Percentiles rank a stretch among this genome's conserved stretches.
phyloP scores from a whole-genome alignment of 2,888 invertebrate genomes.

The Zonitis immaculata region DNA sequence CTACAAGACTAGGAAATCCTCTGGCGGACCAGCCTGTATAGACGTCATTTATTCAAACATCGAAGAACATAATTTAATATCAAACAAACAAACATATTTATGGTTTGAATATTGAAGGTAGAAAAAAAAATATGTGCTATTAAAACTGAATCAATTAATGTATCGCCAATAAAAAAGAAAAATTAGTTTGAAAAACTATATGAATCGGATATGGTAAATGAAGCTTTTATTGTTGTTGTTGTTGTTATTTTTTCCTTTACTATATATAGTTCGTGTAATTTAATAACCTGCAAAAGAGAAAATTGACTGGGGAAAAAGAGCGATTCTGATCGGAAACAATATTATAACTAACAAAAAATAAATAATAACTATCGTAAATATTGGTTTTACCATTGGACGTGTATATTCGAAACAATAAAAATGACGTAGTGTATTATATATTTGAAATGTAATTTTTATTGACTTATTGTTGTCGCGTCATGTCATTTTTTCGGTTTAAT shows the following conservation, averaged over 20 bases:
- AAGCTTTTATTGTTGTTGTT: background rate
- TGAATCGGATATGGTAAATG: slow-evolving; percentile 23
- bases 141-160: too few relatives aligned
- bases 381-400: slow-evolving; percentile 35
- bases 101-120: too few relatives aligned
- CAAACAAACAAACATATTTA: background rate
- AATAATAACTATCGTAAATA: slow-evolving; percentile 38
- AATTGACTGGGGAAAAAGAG: background rate
- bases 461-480: slow-evolving; percentile 18
- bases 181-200: slow-evolving; percentile 15
- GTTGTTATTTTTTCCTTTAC: too few relatives aligned
- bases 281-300: slow-evolving; percentile 27
- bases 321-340: slow-evolving; percentile 27
- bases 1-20: too few relatives aligned
- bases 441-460: slow-evolving; percentile 34
- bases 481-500: background rate
- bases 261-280: too few relatives aligned
- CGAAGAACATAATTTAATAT: background rate
- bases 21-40: too few relatives aligned
- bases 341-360: slow-evolving; percentile 37
- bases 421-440: slow-evolving; percentile 34
- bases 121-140: too few relatives aligned
- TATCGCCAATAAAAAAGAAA: slow-evolving; percentile 11
- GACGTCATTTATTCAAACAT: background rate
- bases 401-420: slow-evolving; percentile 33